Evolutionary conservation across 2,888 invertebrate genomes (phyloP).

Genomic region (Tetanocera ferruginea): DNA sequence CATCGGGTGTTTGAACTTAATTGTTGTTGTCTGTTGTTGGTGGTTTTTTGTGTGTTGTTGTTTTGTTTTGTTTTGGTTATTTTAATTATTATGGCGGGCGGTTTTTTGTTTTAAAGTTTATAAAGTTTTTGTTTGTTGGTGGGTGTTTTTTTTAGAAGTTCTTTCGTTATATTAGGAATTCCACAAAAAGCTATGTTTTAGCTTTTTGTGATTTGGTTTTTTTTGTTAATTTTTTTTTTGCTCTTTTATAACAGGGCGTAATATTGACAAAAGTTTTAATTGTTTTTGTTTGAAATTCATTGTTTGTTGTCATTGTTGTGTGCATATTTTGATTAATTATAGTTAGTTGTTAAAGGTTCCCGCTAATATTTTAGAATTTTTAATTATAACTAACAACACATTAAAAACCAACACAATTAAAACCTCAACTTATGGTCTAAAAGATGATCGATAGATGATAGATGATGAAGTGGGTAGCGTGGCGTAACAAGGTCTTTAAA

Average conservation of each 20-base stretch:
- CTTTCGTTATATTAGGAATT: not conserved
- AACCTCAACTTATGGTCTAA: too few relatives aligned
- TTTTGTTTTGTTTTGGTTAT: not conserved
- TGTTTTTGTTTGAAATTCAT: not conserved
- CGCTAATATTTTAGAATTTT: too few relatives aligned
- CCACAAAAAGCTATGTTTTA: conserved; percentile 26
- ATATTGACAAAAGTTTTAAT: conserved; percentile 16
- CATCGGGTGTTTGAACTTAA: too few relatives aligned
- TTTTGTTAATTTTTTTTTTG: conserved; percentile 10
- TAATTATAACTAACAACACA: too few relatives aligned
- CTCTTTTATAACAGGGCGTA: not conserved
- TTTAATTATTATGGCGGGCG: not conserved
- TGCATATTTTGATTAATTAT: conserved; percentile 34
- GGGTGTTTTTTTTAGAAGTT: not conserved
- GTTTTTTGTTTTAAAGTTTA: not conserved
- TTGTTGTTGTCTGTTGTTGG: not conserved
- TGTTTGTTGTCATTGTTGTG: not conserved
- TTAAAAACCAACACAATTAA: too few relatives aligned
- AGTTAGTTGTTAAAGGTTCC: conserved; percentile 12
- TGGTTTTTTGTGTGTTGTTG: not conserved
- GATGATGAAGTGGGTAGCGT: too few relatives aligned
- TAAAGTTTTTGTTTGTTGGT: not conserved
- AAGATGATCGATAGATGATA: too few relatives aligned
- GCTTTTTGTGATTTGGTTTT: conserved; percentile 29
- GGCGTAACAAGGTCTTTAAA: too few relatives aligned